phyloP scores from a whole-genome alignment of 2,113 vertebrate species.

The Chascanopsetta lugubris region DNA sequence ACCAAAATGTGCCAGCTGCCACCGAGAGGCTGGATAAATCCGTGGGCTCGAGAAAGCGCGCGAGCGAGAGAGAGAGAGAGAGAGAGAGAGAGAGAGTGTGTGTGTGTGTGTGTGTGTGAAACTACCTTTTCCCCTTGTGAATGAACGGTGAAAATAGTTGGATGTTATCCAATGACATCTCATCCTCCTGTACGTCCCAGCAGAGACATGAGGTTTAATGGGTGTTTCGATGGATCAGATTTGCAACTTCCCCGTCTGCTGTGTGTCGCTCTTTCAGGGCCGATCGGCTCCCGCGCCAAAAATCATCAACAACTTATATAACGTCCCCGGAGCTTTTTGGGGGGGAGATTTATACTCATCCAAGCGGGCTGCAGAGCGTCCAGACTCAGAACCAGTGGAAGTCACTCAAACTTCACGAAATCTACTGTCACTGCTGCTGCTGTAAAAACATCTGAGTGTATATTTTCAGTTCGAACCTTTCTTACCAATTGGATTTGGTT shows the following conservation, averaged over 20 bases:
- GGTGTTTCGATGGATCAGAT: slow-evolving; percentile 26
- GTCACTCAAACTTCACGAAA: too few species aligned
- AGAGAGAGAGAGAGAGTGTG: slow-evolving; percentile 6
- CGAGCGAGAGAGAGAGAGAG: background rate
- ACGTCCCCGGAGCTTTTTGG: background rate
- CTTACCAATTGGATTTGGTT: too few species aligned
- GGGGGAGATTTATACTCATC: background rate
- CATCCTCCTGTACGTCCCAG: slow-evolving; percentile 10
- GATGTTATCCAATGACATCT: slow-evolving; percentile 28
- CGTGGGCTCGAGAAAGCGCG: slow-evolving; percentile 15
- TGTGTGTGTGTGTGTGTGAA: background rate
- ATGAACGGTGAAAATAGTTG: slow-evolving; percentile 24
- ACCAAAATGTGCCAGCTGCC: slow-evolving; percentile 50
- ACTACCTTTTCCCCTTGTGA: slow-evolving; percentile 9
- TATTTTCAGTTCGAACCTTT: background rate
- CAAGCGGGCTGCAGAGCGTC: background rate
- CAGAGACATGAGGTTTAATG: slow-evolving; percentile 21
- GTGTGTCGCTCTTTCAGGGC: slow-evolving; percentile 8
- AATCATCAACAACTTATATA: slow-evolving; percentile 10
- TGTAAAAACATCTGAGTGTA: background rate
- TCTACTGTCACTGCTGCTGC: background rate
- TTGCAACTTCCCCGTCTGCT: slow-evolving; percentile 33
- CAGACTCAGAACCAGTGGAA: background rate
- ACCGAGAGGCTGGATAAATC: slow-evolving; percentile 32
- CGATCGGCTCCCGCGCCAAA: background rate